Evolutionary conservation across 2,113 vertebrate genomes (phyloP), one percentile per base, ranked within the genome.

Genomic region (Ailuropoda melanoleuca): DNA sequence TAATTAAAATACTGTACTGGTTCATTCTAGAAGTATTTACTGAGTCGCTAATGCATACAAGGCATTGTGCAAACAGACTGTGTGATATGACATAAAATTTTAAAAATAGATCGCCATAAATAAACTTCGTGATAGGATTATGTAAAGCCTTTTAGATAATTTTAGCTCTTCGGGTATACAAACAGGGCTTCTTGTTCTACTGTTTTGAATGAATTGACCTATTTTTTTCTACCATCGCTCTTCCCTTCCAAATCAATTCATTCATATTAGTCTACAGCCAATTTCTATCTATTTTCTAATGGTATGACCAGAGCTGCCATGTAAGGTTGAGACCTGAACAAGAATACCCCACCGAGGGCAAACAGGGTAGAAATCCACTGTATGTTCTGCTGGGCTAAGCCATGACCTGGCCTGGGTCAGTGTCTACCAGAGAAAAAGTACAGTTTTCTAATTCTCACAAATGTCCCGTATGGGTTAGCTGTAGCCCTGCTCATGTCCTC

Each of bases 11-110:
- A 92, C 83, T 94, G 90, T 90, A 96, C 74, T 85, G 84, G 88
- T 93, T 98, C 97, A 98, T 95, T 96, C 95, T 97, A 90, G 92
- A 98, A 92, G 90, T 66, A 98, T 97, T 93, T 90, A 92, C 90
- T 77, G 81, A 92, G 92, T 90, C 64, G 83, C 92, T 95, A 85
- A 95, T 96, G 97, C 75, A 88, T 93, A 94, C 56, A 96, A 97
- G 95, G 94, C 60, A 93, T 94, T 39, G 39, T 87, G 95, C 46
- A 93, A 86, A 77, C 58, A 43, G 95, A 89, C 68, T 82, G 58
- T 87, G 89, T 62, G 60, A 60, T 68, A 86, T 97, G 96, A 97
- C 93, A 86, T 82, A 96, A 93, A 68, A 77, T 56, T 83, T 96
- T 96, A 94, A 98, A 98, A 98, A 97, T 97, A 98, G 96, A 92